Evolutionary conservation across 2,113 vertebrate species (phyloP).

Genomic region (Varanus salvator): DNA sequence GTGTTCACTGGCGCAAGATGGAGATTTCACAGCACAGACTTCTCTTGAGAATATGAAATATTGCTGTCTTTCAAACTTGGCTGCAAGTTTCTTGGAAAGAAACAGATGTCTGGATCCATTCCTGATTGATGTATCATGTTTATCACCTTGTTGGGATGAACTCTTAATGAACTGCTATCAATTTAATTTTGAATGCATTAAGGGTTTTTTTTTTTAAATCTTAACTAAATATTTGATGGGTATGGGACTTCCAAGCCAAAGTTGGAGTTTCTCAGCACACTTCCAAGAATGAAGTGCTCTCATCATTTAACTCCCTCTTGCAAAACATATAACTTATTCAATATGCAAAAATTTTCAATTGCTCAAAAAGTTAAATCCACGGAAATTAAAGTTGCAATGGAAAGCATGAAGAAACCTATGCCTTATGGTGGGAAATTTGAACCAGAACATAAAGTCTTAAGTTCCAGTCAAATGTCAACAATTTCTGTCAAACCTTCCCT

Average conservation of each 20-base stretch:
- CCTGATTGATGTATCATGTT: not conserved
- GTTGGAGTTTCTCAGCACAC: not conserved
- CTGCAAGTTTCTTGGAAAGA: not conserved
- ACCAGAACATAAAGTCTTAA: no score
- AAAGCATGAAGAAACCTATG: not conserved
- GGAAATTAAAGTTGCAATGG: not conserved
- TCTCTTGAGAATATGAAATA: not conserved
- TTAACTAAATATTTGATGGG: not conserved
- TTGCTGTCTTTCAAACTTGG: not conserved
- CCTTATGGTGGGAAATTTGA: not conserved
- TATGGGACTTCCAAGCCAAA: not conserved
- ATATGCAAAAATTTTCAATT: not conserved
- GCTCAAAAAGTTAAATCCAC: not conserved
- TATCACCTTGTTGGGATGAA: not conserved
- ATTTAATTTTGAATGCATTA: not conserved
- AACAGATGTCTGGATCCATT: not conserved
- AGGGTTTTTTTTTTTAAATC: not conserved
- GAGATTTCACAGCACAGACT: not conserved
- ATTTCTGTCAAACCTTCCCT: no score
- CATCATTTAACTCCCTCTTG: not conserved
- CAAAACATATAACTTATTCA: slow-evolving; percentile 11
- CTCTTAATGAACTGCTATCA: not conserved
- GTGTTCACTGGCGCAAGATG: not conserved
- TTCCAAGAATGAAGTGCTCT: not conserved
- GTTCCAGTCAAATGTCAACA: no score